Base-by-base conservation (phyloP, 2,113 vertebrate species). In the Casuarius casuarius region DNA sequence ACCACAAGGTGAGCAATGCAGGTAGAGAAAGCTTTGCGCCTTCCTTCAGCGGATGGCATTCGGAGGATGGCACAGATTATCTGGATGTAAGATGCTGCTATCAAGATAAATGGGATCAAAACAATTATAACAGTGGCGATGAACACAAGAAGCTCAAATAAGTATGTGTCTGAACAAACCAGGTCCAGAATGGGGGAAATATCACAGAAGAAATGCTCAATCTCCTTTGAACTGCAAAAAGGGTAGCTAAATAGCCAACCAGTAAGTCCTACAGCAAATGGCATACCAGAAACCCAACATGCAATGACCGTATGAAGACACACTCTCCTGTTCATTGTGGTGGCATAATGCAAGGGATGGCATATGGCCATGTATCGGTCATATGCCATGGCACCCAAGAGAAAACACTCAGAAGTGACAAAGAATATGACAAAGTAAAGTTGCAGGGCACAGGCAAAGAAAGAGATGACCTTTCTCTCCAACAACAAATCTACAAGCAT, bases 171-270 rank as follows among this genome's bases (percentile, higher is more conserved):
- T 4, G 40, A 77, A 44, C 93, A 95, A 31, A 49, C 42, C 23
- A 92, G 65, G 26, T 87, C 73, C 38, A 94, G 73, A 35, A 96
- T 7, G 6, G 89, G 83, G 5, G 52, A 4, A 2, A 77, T 20
- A 44, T 90, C 76, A 2, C 95, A 93, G 38, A 96, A 90, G 70
- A 87, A 90, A 54, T 95, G 92, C 7, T 40, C n/a, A 18, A 63
- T 75, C 25, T 63, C 51, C 8, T 40, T 54, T 1, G 94, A 88
- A 22, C 83, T 44, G 21, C 95, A 92, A 54, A 95, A 95, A 5
- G 62, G 63, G 29, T 84, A 90, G 83, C 56, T 28, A 29, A 96
- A 75, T 1, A 95, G 54, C 75, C 91, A 75, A 23, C 19, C 0
- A 20, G 72, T 92, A 46, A 96, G 80, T 48, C 73, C 67, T 19